These are phyloP conservation scores for Protodeltote pygarga DNA, from an alignment of 2,888 invertebrate species.

Conservation along the genomic window DNA sequence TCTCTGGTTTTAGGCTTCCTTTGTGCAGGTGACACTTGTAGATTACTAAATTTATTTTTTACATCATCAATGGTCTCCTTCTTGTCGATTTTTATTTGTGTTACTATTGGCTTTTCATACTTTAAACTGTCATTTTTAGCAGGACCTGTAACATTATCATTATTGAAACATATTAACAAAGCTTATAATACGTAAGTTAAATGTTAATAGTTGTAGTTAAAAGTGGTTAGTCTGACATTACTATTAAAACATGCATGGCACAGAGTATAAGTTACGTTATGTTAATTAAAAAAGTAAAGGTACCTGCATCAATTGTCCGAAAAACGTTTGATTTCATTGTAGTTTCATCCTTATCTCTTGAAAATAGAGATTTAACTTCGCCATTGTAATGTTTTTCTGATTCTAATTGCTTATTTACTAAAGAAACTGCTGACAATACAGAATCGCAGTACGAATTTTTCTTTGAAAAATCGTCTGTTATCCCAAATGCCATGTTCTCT, in stretches of 20 bases:
- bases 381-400: slow-evolving; percentile 58
- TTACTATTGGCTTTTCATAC: slow-evolving; percentile 32
- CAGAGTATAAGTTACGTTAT: not conserved
- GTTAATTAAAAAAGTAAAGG: slow-evolving; percentile 1
- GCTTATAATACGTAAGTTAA: not conserved
- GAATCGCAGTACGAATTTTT: slow-evolving; percentile 49
- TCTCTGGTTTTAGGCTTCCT: slow-evolving; percentile 76
- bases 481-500: slow-evolving; percentile 87
- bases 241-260: not conserved
- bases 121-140: slow-evolving; percentile 39
- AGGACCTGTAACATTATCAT: slow-evolving; percentile 51
- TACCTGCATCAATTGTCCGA: slow-evolving; percentile 73
- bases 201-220: not conserved
- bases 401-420: slow-evolving; percentile 76
- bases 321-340: slow-evolving; percentile 51
- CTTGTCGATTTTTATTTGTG: slow-evolving; percentile 33
- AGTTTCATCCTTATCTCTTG: slow-evolving; percentile 51
- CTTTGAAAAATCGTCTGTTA: slow-evolving; percentile 49
- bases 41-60: slow-evolving; percentile 56
- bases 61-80: slow-evolving; percentile 39
- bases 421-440: slow-evolving; percentile 68
- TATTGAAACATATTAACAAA: not conserved
- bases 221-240: not conserved
- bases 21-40: slow-evolving; percentile 63
- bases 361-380: slow-evolving; percentile 55